phyloP scores from a whole-genome alignment of 1,140 invertebrate species.

The Tetranychus cinnabarinus region DNA sequence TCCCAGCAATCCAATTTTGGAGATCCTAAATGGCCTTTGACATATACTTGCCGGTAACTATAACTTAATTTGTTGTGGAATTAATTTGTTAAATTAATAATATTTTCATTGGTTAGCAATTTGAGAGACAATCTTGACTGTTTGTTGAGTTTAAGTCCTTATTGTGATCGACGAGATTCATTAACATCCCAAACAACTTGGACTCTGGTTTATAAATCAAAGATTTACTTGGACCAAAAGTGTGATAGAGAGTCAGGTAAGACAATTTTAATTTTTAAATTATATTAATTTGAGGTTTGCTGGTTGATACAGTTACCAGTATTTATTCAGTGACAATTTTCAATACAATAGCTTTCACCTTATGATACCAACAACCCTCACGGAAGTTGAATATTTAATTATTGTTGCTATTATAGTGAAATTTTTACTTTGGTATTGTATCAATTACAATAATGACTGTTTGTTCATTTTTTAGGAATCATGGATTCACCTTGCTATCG shows the following conservation, averaged over 20 bases:
- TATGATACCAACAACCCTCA: too few relatives aligned
- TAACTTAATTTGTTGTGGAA: not conserved
- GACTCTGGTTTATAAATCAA: not conserved
- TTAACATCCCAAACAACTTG: not conserved
- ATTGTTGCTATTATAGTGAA: too few relatives aligned
- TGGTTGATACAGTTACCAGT: too few relatives aligned
- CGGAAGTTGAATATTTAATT: too few relatives aligned
- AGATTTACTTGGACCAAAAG: not conserved
- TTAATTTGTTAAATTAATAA: not conserved
- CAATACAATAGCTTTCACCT: not conserved
- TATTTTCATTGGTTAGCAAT: not conserved
- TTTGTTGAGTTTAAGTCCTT: not conserved
- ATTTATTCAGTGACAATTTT: not conserved
- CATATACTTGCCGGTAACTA: not conserved
- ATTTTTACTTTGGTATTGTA: too few relatives aligned
- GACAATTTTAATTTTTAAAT: not conserved
- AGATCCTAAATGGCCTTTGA: not conserved
- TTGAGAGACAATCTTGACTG: not conserved
- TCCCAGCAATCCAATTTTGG: too few relatives aligned
- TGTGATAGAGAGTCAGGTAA: not conserved
- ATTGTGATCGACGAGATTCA: not conserved
- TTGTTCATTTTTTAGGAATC: not conserved
- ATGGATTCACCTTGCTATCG: not conserved
- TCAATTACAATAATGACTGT: too few relatives aligned
- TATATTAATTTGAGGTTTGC: not conserved